Evolutionary conservation across 1,140 invertebrate species (phyloP).

Genomic region (Bombus pascuorum): DNA sequence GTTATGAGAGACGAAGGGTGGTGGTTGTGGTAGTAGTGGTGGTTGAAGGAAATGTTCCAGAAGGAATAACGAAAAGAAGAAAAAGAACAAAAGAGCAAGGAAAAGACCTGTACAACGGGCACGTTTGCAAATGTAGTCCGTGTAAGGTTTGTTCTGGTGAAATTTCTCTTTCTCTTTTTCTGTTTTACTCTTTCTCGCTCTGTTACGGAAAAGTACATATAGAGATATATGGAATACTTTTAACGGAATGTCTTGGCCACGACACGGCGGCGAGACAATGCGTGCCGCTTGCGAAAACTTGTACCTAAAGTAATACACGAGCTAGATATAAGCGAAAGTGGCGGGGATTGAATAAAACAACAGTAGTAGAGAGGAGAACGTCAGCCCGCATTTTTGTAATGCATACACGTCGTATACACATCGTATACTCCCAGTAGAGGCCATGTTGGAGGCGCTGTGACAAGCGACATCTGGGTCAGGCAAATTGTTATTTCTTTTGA

Average conservation of each 20-base stretch:
- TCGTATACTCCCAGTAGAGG: neutral
- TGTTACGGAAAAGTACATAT: neutral
- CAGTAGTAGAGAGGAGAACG: neutral
- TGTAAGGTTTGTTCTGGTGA: constrained; percentile 22
- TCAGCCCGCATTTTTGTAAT: constrained; percentile 1
- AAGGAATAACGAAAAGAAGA: constrained; percentile 13
- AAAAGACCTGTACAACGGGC: constrained; percentile 29
- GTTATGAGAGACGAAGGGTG: neutral
- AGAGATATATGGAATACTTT: constrained; percentile 21
- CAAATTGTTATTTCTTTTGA: constrained; percentile 61
- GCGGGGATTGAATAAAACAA: constrained; percentile 47
- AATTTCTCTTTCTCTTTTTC: constrained; percentile 22
- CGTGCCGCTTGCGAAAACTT: neutral
- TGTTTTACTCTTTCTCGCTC: neutral
- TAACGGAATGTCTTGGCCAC: constrained; percentile 43
- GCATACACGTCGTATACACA: neutral
- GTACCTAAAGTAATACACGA: constrained; percentile 28
- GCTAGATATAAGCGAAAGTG: constrained; percentile 24
- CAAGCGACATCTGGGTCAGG: constrained; percentile 50
- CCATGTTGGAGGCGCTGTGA: neutral
- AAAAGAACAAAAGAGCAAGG: neutral
- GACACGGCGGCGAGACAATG: constrained; percentile 11
- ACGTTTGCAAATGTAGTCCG: constrained; percentile 59
- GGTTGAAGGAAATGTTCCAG: constrained; percentile 48
- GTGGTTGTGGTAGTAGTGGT: too few species aligned